Evolutionary conservation across 2,113 vertebrate genomes (phyloP), one percentile per base, ranked within the genome.

Genomic region (Pygoscelis adeliae): DNA sequence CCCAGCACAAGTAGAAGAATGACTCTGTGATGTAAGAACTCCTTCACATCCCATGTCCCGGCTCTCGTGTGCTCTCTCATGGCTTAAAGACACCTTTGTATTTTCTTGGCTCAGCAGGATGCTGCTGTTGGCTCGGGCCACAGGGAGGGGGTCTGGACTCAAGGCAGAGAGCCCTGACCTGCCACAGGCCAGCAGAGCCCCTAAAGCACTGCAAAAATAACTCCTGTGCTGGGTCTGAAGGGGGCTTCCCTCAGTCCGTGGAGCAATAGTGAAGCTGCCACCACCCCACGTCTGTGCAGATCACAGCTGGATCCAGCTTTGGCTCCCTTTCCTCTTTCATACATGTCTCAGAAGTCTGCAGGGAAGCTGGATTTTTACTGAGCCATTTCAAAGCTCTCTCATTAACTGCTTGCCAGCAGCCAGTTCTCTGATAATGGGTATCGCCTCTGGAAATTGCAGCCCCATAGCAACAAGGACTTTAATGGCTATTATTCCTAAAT

Each of bases 391-490:
- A 88, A 97, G 89, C 93, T 89, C 84, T 56, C 90, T 97, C 82
- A 91, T 97, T 97, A 97, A 69, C 72, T 90, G 83, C 95, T 91
- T 73, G 93, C 91, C 77, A 85, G 94, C 95, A 97, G 91, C 89
- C 94, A 55, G 85, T 27, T 65, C 80, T 47, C 82, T 42, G 13
- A 84, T 90, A 89, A 96, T 91, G 95, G 94, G 72, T 69, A 77
- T 97, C 9, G 7, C 95, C 95, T 86, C 91, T 88, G 95, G 93
- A 96, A 95, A 83, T 72, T 81, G 83, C 91, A 94, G 94, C 89
- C 97, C 95, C 96, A 96, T 96, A 53, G 97, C 95, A 97, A 97
- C 97, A 96, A 91, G 94, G 90, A 88, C 63, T 96, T 95, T 96
- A 94, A 86, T 90, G 89, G 95, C 72, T 66, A 56, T 96, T 96